Conservation (phyloP, 2,113 vertebrate species). For the Taxidea taxus region DNA sequence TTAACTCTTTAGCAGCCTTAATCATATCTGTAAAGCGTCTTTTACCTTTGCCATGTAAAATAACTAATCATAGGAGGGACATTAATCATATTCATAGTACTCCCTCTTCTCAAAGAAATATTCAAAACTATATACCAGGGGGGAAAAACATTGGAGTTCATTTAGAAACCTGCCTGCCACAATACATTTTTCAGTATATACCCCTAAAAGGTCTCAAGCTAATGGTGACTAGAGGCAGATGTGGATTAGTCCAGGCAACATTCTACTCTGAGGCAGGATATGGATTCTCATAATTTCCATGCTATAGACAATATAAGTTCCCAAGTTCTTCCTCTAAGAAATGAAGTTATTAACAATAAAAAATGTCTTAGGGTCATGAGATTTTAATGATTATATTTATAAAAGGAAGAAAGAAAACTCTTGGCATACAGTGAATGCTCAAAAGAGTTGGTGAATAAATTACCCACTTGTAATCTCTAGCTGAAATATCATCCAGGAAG, state of each 20-base stretch:
- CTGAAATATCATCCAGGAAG: not conserved
- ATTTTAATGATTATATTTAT: not conserved
- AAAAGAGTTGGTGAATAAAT: not conserved
- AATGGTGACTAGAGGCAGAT: not conserved
- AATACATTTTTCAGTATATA: not conserved
- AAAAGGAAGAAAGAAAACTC: not conserved
- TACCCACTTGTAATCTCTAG: not conserved
- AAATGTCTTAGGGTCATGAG: not conserved
- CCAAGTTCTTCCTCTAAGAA: not conserved
- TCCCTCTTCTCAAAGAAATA: not conserved
- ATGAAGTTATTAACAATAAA: not conserved
- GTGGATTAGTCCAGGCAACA: not conserved
- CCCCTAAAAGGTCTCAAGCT: not conserved
- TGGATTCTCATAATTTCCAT: not conserved
- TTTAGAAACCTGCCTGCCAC: not conserved
- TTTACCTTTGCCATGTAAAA: not conserved
- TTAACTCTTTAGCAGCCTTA: not conserved
- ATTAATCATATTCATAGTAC: not conserved
- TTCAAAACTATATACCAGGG: not conserved
- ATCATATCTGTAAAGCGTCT: not conserved
- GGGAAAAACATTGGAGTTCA: not conserved
- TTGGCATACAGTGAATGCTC: not conserved
- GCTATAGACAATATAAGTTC: not conserved
- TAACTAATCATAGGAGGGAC: not conserved
- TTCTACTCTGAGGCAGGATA: not conserved